These are phyloP conservation scores for Drosophila micromelanica DNA, from an alignment of 1,140 invertebrate genomes.

Conservation along the genomic window DNA sequence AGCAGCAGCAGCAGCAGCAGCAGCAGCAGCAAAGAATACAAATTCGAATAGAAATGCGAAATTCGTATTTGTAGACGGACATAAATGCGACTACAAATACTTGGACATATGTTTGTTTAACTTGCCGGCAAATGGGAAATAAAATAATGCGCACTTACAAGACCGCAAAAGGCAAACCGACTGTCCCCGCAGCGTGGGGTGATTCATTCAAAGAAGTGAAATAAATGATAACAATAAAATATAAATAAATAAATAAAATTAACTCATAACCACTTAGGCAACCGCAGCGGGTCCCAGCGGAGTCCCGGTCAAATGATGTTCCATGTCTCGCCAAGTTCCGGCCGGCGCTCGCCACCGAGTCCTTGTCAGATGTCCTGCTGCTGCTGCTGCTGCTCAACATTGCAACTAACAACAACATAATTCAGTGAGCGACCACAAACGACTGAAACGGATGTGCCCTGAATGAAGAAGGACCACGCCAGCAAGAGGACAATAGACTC, in stretches of 20 bases:
- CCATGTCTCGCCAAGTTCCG: constrained; percentile 16
- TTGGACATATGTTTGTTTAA: constrained; percentile 47
- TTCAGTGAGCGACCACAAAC: constrained; percentile 62
- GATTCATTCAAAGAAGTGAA: constrained; percentile 50
- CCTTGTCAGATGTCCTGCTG: neutral
- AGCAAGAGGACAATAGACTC: constrained; percentile 34
- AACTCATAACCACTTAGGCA: constrained; percentile 79
- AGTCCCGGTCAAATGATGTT: constrained; percentile 23
- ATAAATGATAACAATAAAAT: constrained; percentile 81
- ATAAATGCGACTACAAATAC: constrained; percentile 1
- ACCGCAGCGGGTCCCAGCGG: constrained; percentile 46
- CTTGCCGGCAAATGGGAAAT: constrained; percentile 10
- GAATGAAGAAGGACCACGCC: constrained; percentile 18
- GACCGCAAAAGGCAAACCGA: constrained; percentile 31
- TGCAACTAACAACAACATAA: constrained; percentile 80
- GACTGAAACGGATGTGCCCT: constrained; percentile 49
- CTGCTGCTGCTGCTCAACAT: constrained; percentile 1
- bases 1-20: constrained; percentile 18
- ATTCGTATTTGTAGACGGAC: neutral
- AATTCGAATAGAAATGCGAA: constrained; percentile 27
- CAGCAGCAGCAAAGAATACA: constrained; percentile 23
- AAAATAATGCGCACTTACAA: constrained; percentile 54
- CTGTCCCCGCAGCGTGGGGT: neutral
- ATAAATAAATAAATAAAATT: constrained; percentile 83
- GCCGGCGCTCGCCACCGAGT: neutral